Base-by-base conservation (phyloP, 2,888 invertebrate genomes). In the Rhorus exstirpatorius region DNA sequence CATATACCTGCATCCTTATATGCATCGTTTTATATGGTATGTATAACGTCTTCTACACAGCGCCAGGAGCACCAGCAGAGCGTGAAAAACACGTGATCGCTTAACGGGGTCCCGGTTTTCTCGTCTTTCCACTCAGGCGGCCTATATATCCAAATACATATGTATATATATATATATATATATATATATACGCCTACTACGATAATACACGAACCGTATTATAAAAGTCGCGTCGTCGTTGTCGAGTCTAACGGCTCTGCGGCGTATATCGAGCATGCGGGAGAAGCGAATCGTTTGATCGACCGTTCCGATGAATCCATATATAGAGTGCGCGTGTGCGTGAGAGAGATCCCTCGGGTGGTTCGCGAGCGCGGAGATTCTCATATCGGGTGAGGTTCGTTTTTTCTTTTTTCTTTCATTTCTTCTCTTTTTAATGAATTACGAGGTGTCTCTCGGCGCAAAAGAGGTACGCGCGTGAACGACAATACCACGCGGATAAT, bases 41-140 rank as follows among this genome's bases (percentile, higher is more conserved):
- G n/a, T n/a, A n/a, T 49, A 49, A 49, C 49, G 17, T 44, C 49
- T 2, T 38, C 7, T 6, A 8, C 1, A 2, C 1, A 60, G 17
- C 41, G 12, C 3, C 1, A 38, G 41, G 24, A 21, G 44, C 71
- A 67, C 78, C 87, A 85, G 84, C 87, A 78, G 70, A 88, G 89
- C 89, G 88, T 89, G 88, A 90, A 90, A 88, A 90, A 88, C 87
- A 83, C 79, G 78, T 70, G 86, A 87, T 85, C 87, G 84, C 83
- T 86, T 85, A 87, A 86, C 87, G 84, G 83, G 38, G 31, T 61
- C 58, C 44, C 67, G 44, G 53, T 78, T 67, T 75, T 78, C 72
- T 58, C 49, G 46, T 83, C 75, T 67, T 72, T 78, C 79, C 84
- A 78, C 85, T 87, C 88, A 88, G 88, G 88, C 90, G 89, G 88